Conservation (phyloP, 1,140 invertebrate genomes). For the Cyclina sinensis region DNA sequence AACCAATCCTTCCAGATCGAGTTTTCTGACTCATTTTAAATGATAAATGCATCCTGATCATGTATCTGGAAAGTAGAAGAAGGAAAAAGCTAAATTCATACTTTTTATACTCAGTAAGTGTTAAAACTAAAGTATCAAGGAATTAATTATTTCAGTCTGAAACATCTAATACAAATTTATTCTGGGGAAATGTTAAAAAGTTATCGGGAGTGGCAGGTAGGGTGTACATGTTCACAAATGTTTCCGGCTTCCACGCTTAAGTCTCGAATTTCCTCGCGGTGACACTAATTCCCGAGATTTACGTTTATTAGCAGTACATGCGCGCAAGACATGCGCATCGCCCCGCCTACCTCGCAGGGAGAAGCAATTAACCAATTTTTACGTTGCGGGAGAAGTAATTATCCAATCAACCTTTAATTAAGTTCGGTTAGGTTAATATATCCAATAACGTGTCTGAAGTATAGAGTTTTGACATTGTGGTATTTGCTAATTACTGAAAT, state of each 20-base stretch:
- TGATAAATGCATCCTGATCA: too few species aligned
- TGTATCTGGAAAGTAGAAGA: too few species aligned
- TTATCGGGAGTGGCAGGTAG: not conserved
- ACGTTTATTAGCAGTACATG: conserved; percentile 23
- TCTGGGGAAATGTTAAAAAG: too few species aligned
- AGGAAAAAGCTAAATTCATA: too few species aligned
- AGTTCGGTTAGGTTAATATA: conserved; percentile 38
- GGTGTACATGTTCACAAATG: conserved; percentile 4
- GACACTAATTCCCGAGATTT: conserved; percentile 46
- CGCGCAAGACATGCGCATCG: conserved; percentile 43
- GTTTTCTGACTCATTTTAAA: too few species aligned
- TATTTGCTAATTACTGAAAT: conserved; percentile 1
- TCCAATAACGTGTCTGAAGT: not conserved
- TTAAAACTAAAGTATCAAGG: too few species aligned
- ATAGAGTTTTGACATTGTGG: conserved; percentile 29
- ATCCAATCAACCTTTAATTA: conserved; percentile 62
- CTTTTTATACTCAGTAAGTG: too few species aligned
- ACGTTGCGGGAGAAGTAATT: conserved; percentile 61
- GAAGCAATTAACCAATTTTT: conserved; percentile 63
- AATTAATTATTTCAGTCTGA: too few species aligned
- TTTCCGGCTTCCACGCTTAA: conserved; percentile 2
- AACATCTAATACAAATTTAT: too few species aligned
- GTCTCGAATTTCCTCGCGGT: conserved; percentile 24
- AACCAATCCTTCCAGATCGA: too few species aligned
- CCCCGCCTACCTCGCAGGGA: conserved; percentile 36